Conservation (phyloP, 2,113 vertebrate species). For the Eidolon helvum region DNA sequence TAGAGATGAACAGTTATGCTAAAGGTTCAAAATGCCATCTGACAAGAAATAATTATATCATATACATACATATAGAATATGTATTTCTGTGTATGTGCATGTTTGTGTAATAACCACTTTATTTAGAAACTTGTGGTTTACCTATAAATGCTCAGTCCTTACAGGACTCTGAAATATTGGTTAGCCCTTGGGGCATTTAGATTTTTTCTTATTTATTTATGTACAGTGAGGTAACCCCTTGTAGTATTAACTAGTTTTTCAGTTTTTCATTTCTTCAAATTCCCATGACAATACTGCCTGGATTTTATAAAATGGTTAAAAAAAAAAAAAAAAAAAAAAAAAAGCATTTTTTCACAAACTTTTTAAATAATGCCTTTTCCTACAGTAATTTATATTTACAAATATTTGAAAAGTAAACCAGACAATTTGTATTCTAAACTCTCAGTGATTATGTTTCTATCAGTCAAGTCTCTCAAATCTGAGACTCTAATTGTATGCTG, state of each 20-base stretch:
- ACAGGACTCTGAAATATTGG: not conserved
- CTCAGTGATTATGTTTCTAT: not conserved
- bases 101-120: not conserved
- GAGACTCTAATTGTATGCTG: slow-evolving; percentile 39
- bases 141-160: not conserved
- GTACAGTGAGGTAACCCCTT: not conserved
- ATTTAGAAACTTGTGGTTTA: not conserved
- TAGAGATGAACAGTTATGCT: not conserved
- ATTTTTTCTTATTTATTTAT: not conserved
- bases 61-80: not conserved
- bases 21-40: not conserved
- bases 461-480: not conserved
- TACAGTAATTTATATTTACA: not conserved
- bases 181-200: not conserved
- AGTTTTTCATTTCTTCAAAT: not conserved
- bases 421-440: slow-evolving; percentile 42
- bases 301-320: not conserved
- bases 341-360: not conserved
- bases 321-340: slow-evolving; percentile 2
- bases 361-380: not conserved
- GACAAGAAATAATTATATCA: not conserved
- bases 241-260: not conserved
- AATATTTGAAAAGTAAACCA: slow-evolving; percentile 53
- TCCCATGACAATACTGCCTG: not conserved
- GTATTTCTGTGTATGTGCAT: not conserved